Evolutionary conservation across 92 coral and sea anemone genomes (phyloP).

Genomic region (Phenganax marumi): DNA sequence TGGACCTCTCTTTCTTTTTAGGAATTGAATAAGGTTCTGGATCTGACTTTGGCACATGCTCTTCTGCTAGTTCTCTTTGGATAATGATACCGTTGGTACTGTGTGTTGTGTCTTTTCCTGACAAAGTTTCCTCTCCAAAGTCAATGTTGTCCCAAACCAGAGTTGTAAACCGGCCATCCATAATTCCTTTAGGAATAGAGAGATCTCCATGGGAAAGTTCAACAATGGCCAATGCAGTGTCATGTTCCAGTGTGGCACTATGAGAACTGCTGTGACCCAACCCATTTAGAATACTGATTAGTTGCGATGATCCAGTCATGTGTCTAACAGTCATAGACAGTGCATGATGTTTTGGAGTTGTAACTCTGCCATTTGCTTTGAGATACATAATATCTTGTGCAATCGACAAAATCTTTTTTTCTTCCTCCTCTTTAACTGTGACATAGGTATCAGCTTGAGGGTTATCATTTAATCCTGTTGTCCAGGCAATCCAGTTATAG

Average conservation of each 20-base stretch:
- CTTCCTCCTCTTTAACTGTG: not conserved
- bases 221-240: slow-evolving; percentile 14
- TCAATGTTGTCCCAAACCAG: slow-evolving; percentile 24
- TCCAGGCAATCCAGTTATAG: slow-evolving; percentile 1
- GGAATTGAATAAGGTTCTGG: not conserved
- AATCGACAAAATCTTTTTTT: slow-evolving; percentile 3
- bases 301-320: not conserved
- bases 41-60: not conserved
- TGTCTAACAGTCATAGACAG: slow-evolving; percentile 18
- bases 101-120: slow-evolving; percentile 16
- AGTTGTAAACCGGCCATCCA: not conserved
- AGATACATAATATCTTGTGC: not conserved
- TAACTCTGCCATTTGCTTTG: not conserved
- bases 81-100: slow-evolving; percentile 12
- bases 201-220: not conserved
- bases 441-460: not conserved
- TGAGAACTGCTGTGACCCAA: slow-evolving; percentile 17
- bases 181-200: not conserved
- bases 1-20: not conserved
- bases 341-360: slow-evolving; percentile 19
- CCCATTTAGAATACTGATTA: not conserved
- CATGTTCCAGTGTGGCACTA: not conserved
- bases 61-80: slow-evolving; percentile 2
- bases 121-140: slow-evolving; percentile 17
- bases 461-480: not conserved